Evolutionary conservation across 1,140 invertebrate species (phyloP).

Genomic region (Drosophila seguyi): DNA sequence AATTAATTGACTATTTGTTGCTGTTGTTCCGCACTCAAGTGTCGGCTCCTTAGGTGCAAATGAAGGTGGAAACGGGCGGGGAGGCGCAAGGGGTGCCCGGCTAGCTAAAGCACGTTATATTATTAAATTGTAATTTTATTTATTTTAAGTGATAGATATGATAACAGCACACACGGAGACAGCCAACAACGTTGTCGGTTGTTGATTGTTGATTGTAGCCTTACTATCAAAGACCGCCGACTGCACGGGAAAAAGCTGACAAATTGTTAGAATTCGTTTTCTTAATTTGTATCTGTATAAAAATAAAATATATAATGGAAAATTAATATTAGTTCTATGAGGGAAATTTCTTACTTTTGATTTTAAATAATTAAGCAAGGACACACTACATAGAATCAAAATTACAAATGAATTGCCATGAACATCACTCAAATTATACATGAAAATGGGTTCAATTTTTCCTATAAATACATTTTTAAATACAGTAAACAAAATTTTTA

Average conservation of each 20-base stretch:
- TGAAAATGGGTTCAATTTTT: too few species aligned
- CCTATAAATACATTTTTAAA: too few species aligned
- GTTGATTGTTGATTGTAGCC: slow-evolving; percentile 51
- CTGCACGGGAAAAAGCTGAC: slow-evolving; percentile 6
- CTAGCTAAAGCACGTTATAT: slow-evolving; percentile 56
- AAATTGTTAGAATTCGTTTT: not conserved
- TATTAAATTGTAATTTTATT: slow-evolving; percentile 83
- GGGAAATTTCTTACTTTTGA: not conserved
- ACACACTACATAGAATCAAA: too few species aligned
- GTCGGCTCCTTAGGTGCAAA: slow-evolving; percentile 52
- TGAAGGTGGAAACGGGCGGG: not conserved
- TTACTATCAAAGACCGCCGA: slow-evolving; percentile 62
- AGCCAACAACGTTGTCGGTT: slow-evolving; percentile 33
- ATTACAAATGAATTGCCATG: too few species aligned
- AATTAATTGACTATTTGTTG: slow-evolving; percentile 83
- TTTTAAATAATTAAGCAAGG: not conserved
- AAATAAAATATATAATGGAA: too few species aligned
- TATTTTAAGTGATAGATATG: slow-evolving; percentile 82
- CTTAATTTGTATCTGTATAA: not conserved
- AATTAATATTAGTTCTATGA: too few species aligned
- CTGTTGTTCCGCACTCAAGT: slow-evolving; percentile 69
- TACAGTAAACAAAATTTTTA: too few species aligned
- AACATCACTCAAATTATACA: too few species aligned
- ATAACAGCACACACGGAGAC: slow-evolving; percentile 58
- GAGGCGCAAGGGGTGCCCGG: not conserved